Percentiles rank a stretch among this genome's conserved stretches.
Evolutionary conservation across 2,888 invertebrate genomes (phyloP).

Genomic region (Carpatolechia fugitivella): DNA sequence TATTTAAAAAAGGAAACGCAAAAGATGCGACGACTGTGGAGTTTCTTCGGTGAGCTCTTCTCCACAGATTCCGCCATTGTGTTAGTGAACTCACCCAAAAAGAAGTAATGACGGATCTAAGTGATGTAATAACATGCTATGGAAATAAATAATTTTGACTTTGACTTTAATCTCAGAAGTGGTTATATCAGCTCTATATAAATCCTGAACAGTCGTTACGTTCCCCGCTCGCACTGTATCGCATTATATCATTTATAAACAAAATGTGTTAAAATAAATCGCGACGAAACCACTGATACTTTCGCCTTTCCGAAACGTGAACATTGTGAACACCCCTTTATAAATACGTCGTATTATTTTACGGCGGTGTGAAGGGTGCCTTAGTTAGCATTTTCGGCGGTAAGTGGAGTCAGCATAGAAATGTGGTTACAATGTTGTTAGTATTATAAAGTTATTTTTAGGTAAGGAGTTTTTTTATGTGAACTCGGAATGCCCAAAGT

Average conservation of each 20-base stretch:
- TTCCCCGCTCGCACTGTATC: slow-evolving; percentile 66
- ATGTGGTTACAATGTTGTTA: no score
- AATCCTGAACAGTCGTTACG: slow-evolving; percentile 51
- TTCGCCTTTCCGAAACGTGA: slow-evolving; percentile 29
- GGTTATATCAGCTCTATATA: slow-evolving; percentile 41
- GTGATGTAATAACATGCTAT: no score
- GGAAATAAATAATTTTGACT: not conserved
- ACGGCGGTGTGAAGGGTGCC: slow-evolving; percentile 2
- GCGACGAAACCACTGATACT: slow-evolving; percentile 68
- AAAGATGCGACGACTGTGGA: no score
- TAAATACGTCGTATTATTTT: slow-evolving; percentile 19
- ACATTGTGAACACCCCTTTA: slow-evolving; percentile 12
- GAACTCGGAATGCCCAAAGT: no score
- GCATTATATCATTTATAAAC: slow-evolving; percentile 80
- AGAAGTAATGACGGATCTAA: no score
- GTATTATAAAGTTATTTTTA: not conserved
- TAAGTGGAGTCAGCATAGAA: not conserved
- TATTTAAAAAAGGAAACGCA: no score
- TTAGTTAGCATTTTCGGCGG: slow-evolving; percentile 3
- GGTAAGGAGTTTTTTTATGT: no score
- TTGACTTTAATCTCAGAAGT: no score
- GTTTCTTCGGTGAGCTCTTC: no score
- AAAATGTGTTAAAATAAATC: slow-evolving; percentile 80
- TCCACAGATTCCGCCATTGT: no score
- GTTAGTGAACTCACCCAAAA: no score